Evolutionary conservation across 2,797 vertebrate species (phyloP).

Genomic region (Xenopus petersii): DNA sequence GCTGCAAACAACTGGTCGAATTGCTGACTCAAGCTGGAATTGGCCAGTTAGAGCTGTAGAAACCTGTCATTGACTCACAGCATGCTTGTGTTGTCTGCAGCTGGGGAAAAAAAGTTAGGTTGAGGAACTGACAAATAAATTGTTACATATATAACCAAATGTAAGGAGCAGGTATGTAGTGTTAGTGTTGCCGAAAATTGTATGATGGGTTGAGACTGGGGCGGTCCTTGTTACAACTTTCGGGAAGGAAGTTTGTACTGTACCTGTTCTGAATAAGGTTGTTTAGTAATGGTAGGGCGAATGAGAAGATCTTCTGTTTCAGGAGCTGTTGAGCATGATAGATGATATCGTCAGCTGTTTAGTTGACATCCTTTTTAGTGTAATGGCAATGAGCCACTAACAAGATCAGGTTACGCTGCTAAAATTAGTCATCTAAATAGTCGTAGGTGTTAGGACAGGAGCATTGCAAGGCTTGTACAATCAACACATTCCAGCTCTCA

Average conservation of each 20-base stretch:
- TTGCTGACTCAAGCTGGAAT: slow-evolving; percentile 7
- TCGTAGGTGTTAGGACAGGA: slow-evolving; percentile 30
- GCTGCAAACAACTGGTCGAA: too few species aligned
- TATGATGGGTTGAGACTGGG: too few species aligned
- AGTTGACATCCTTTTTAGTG: slow-evolving; percentile 35
- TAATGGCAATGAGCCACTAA: slow-evolving; percentile 17
- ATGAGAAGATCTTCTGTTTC: slow-evolving; percentile 33
- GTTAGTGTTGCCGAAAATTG: too few species aligned
- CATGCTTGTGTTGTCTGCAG: too few species aligned
- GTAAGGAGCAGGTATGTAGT: too few species aligned
- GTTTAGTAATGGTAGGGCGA: slow-evolving; percentile 13
- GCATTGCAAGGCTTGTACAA: slow-evolving; percentile 25
- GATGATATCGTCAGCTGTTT: slow-evolving; percentile 42
- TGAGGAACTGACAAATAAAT: slow-evolving; percentile 47
- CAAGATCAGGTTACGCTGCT: slow-evolving; percentile 25
- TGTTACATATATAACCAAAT: not conserved
- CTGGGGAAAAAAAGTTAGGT: too few species aligned
- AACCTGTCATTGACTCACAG: too few species aligned
- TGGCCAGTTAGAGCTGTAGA: not conserved
- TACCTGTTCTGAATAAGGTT: slow-evolving; percentile 23
- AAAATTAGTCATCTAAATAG: slow-evolving; percentile 41
- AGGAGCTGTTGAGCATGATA: slow-evolving; percentile 26
- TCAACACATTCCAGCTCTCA: slow-evolving; percentile 7
- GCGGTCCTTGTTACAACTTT: not conserved
- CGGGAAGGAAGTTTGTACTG: not conserved